Percentiles rank a stretch among this genome's conserved stretches.
Conservation (phyloP, 2,888 invertebrate genomes). For the Criorhina ranunculi region DNA sequence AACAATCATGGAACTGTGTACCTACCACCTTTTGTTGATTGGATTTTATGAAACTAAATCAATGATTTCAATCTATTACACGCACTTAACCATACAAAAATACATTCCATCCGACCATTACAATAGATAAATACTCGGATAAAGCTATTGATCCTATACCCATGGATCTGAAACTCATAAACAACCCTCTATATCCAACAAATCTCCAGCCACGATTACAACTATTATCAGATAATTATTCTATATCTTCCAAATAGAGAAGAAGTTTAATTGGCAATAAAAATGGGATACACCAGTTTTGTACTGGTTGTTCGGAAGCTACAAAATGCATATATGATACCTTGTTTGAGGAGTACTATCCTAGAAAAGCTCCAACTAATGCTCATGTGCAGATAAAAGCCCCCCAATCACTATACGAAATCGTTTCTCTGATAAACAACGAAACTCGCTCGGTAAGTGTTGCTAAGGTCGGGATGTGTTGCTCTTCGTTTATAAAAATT, state of each 20-base stretch:
- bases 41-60: too few relatives aligned
- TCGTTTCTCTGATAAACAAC: slow-evolving; percentile 61
- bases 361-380: slow-evolving; percentile 55
- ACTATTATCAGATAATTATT: slow-evolving; percentile 74
- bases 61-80: too few relatives aligned
- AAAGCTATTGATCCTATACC: too few relatives aligned
- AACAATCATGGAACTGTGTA: too few relatives aligned
- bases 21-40: too few relatives aligned
- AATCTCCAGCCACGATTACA: slow-evolving; percentile 65
- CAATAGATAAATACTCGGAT: too few relatives aligned
- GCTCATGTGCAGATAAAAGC: slow-evolving; percentile 73
- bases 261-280: slow-evolving; percentile 69
- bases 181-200: slow-evolving; percentile 6
- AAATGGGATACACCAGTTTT: slow-evolving; percentile 56
- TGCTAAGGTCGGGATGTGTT: slow-evolving; percentile 65
- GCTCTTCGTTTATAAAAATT: slow-evolving; percentile 43
- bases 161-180: neutral
- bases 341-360: slow-evolving; percentile 6
- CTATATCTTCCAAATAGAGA: slow-evolving; percentile 68
- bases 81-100: too few relatives aligned
- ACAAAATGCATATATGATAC: slow-evolving; percentile 54
- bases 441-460: slow-evolving; percentile 42
- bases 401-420: slow-evolving; percentile 42
- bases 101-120: neutral
- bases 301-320: slow-evolving; percentile 59